Evolutionary conservation across 2,888 invertebrate species (phyloP).

Genomic region (Adineta ricciae): DNA sequence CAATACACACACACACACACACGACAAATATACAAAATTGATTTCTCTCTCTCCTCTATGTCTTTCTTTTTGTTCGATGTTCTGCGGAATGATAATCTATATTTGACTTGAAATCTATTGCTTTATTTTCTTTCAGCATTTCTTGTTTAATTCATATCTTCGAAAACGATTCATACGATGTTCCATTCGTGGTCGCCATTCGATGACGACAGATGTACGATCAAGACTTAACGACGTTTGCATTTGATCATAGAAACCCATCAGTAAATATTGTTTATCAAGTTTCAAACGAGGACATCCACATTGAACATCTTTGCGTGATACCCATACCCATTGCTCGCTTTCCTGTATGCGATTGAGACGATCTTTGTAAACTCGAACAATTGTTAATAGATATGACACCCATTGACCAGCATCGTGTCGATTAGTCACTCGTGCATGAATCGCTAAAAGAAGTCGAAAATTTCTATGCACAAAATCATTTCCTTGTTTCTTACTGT

Average conservation of each 20-base stretch:
- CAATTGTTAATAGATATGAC: slow-evolving; percentile 76
- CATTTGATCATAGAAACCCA: slow-evolving; percentile 47
- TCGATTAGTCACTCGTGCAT: slow-evolving; percentile 74
- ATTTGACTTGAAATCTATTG: neutral
- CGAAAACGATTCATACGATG: slow-evolving; percentile 16
- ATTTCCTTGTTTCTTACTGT: slow-evolving; percentile 61
- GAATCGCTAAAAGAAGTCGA: slow-evolving; percentile 63
- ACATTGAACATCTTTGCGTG: slow-evolving; percentile 75
- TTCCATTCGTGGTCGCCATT: slow-evolving; percentile 14
- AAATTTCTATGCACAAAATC: neutral
- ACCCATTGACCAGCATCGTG: slow-evolving; percentile 66
- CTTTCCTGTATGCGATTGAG: slow-evolving; percentile 63
- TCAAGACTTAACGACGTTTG: slow-evolving; percentile 19
- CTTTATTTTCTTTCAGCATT: neutral
- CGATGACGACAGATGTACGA: slow-evolving; percentile 2
- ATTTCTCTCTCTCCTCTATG: no score
- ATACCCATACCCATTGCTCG: slow-evolving; percentile 75
- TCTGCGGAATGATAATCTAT: neutral
- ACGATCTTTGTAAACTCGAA: slow-evolving; percentile 59
- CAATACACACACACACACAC: neutral
- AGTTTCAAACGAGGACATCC: slow-evolving; percentile 91
- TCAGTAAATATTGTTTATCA: slow-evolving; percentile 81
- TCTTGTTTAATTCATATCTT: slow-evolving; percentile 11
- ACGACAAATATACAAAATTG: neutral
- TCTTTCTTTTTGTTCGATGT: neutral